Base-by-base conservation (phyloP, 2,113 vertebrate species). In the Calypte anna region DNA sequence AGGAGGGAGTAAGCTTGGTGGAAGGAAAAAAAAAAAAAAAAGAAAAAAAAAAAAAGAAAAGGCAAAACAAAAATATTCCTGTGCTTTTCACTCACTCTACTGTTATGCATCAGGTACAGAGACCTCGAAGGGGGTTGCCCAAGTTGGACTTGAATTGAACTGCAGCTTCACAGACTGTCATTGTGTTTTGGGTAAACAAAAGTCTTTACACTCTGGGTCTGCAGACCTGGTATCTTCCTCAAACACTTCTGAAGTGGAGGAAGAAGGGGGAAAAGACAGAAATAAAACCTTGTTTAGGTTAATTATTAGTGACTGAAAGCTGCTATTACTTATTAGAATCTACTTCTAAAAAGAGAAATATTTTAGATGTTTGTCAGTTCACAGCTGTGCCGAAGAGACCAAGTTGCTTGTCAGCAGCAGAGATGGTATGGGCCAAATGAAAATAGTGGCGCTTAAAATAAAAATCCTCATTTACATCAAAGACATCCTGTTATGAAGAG, bases 381-480 rank as follows among this genome's bases (percentile, higher is more conserved):
- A 7, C 68, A 88, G 86, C 82, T 92, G 82, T 82, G 69, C 85
- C 83, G 91, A 80, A 63, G 72, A 92, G 88, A 91, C 57, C 15
- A 44, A 33, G 25, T 25, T 85, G 86, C 72, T 82, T 78, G 78
- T 92, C 36, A 1, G 57, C 43, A 91, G 83, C 70, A 72, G 91
- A 90, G 79, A 64, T 33, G 44, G 54, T 50, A 86, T 8, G 4
- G 80, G 43, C 85, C 77, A 81, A 94, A 96, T 95, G 83, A 92
- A 97, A 98, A 96, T 38, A 97, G 97, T 70, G 93, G 92, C 7
- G 10, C 93, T 92, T 94, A 92, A 97, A 97, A 95, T 85, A 92
- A 97, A 94, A 97, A 92, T 77, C 87, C 92, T 96, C 61, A 50
- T 48, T 81, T 38, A 96, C 96, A 97, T 97, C 97, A 97, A 98